Percentiles rank a stretch among this genome's conserved stretches.
These are phyloP conservation scores for Halcyon chelicuti DNA, from an alignment of 2,797 vertebrate species.

Conservation along the genomic window DNA sequence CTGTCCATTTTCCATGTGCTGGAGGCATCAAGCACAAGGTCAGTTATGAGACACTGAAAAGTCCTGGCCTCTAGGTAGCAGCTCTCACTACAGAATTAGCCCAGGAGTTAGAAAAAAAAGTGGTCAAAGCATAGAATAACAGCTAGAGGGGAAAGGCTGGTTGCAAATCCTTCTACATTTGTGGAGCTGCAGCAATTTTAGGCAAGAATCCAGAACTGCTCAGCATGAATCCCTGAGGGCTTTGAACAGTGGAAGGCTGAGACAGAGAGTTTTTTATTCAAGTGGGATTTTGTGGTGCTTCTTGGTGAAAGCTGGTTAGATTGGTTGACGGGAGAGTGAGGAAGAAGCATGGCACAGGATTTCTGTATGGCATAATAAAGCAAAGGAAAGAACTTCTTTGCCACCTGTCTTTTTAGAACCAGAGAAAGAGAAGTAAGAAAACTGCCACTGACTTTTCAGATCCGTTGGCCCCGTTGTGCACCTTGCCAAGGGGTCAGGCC, in stretches of 20 bases:
- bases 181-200: background rate
- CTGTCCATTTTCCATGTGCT: background rate
- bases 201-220: background rate
- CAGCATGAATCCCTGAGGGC: background rate
- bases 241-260: background rate
- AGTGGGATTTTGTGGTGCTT: background rate
- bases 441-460: background rate
- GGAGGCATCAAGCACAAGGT: background rate
- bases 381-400: background rate
- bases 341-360: background rate
- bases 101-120: background rate
- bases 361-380: background rate
- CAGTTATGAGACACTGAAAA: background rate
- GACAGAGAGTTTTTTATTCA: background rate
- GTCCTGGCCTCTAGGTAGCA: background rate
- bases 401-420: background rate
- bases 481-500: background rate
- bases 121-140: background rate
- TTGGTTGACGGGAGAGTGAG: background rate
- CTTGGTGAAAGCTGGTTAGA: background rate
- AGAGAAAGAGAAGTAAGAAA: background rate
- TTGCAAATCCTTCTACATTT: background rate
- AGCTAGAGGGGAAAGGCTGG: background rate
- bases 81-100: background rate
- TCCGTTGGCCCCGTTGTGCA: background rate